Conservation (phyloP, 2,888 invertebrate genomes). For the Himalopsyche kuldschensis region DNA sequence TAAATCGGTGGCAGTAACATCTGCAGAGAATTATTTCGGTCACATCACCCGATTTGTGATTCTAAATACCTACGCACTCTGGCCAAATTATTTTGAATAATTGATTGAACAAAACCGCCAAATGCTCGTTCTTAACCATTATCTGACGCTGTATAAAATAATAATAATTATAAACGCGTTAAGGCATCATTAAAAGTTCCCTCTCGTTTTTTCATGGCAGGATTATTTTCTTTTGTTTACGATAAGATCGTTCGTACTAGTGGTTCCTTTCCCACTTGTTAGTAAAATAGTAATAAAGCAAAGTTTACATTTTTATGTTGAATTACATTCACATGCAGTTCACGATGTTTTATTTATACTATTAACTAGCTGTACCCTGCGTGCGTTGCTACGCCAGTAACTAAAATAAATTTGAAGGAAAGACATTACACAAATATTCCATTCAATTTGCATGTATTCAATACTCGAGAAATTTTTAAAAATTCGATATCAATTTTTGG, state of each 20-base stretch:
- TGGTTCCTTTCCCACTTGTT: neutral
- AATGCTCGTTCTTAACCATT: neutral
- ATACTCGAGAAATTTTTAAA: no score
- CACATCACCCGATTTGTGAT: neutral
- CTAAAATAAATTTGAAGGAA: no score
- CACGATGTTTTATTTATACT: no score
- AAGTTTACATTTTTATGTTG: no score
- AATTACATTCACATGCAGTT: no score
- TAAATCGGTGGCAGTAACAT: neutral
- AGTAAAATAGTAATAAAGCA: no score
- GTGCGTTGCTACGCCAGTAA: no score
- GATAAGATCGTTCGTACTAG: neutral
- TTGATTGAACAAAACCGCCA: neutral
- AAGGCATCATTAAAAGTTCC: neutral
- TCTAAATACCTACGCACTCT: neutral
- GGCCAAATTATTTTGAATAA: neutral
- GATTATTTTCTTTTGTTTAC: neutral
- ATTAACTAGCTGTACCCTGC: no score
- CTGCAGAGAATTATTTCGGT: neutral
- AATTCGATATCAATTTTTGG: no score
- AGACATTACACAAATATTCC: no score
- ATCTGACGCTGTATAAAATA: neutral
- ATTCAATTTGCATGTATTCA: no score
- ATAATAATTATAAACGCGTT: neutral
- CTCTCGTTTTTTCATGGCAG: neutral